Percentiles rank a stretch among this genome's conserved stretches.
Evolutionary conservation across 2,113 vertebrate genomes (phyloP).

Genomic region (Corythaixoides concolor): DNA sequence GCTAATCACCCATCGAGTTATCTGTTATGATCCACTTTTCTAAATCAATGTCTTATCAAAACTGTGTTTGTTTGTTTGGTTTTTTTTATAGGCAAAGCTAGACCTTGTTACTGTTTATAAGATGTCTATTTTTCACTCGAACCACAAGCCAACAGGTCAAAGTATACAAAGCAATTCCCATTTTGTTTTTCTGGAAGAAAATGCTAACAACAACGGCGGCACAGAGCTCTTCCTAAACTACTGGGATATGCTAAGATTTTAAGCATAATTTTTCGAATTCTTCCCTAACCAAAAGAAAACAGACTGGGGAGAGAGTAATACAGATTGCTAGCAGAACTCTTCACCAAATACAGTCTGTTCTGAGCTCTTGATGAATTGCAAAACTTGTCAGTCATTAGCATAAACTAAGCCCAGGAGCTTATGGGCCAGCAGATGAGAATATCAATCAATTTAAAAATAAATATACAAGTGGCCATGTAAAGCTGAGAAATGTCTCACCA

Average conservation of each 20-base stretch:
- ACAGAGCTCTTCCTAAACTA: neutral
- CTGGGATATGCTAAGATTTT: neutral
- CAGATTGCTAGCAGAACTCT: constrained; percentile 24
- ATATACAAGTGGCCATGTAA: neutral
- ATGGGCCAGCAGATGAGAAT: constrained; percentile 12
- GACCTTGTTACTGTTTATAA: neutral
- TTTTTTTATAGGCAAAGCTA: neutral
- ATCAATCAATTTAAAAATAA: constrained; percentile 42
- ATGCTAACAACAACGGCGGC: neutral
- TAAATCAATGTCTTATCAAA: neutral
- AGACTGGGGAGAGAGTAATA: neutral
- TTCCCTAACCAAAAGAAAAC: neutral
- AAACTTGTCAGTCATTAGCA: constrained; percentile 45
- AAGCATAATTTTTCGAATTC: neutral
- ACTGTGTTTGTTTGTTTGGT: neutral
- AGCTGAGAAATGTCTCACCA: neutral
- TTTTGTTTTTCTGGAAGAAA: neutral
- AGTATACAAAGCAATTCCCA: neutral
- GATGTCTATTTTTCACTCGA: neutral
- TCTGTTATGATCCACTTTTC: neutral
- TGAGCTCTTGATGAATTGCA: constrained; percentile 16
- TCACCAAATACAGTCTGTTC: constrained; percentile 39
- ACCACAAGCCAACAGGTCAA: neutral
- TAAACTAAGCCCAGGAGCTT: constrained; percentile 30
- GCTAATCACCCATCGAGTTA: neutral